A percentile compares a stretch with the other conserved stretches of the same genome.
phyloP scores from a whole-genome alignment of 1,140 invertebrate species.

The Heliconius hewitsoni region DNA sequence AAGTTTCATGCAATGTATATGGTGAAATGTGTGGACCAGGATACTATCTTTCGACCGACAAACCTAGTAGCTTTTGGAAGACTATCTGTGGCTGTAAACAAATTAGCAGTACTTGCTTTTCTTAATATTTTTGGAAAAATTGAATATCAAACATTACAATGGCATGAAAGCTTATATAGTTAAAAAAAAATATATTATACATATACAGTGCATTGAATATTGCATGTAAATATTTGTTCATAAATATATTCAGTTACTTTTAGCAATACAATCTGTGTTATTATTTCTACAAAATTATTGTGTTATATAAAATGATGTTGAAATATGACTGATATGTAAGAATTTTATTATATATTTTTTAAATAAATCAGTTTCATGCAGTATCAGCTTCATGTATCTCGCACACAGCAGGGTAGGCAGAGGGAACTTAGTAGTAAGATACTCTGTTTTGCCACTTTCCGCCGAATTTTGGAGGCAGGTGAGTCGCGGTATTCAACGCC shows the following conservation, averaged over 20 bases:
- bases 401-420: too few species aligned
- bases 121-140: constrained; percentile 63
- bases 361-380: too few species aligned
- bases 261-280: not conserved
- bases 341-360: too few species aligned
- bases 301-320: too few species aligned
- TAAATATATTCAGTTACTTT: not conserved
- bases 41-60: constrained; percentile 56
- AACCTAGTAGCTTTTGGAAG: constrained; percentile 81
- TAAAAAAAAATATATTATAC: not conserved
- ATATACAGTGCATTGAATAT: not conserved
- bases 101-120: constrained; percentile 80
- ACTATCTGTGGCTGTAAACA: constrained; percentile 83
- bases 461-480: too few species aligned
- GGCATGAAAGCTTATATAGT: constrained; percentile 72
- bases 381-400: too few species aligned
- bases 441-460: too few species aligned
- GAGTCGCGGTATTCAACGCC: too few species aligned
- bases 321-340: too few species aligned
- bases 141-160: constrained; percentile 82
- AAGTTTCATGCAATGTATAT: constrained; percentile 84
- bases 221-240: not conserved
- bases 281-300: not conserved
- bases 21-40: constrained; percentile 77
- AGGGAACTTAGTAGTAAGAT: too few species aligned